These are phyloP conservation scores for Esox lucius DNA, from an alignment of 2,797 vertebrate species.

Conservation along the genomic window DNA sequence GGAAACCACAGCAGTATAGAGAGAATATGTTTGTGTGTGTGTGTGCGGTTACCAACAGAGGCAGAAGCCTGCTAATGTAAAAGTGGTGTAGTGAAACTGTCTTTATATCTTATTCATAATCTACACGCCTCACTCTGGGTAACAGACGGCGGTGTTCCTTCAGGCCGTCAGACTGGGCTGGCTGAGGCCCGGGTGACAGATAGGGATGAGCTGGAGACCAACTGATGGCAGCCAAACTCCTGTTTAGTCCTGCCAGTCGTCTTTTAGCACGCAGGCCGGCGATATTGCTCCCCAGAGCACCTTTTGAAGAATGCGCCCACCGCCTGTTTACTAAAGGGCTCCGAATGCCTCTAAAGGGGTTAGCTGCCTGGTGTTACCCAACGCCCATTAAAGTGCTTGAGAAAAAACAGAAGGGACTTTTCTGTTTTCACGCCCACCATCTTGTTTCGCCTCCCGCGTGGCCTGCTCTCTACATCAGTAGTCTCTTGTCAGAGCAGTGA, in stretches of 20 bases:
- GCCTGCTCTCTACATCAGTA: no score
- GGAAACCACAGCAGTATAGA: slow-evolving; percentile 43
- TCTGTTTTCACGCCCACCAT: no score
- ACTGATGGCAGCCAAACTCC: slow-evolving; percentile 71
- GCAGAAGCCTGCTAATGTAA: slow-evolving; percentile 77
- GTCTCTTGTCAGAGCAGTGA: not conserved
- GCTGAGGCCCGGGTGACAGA: slow-evolving; percentile 45
- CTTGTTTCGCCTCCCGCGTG: no score
- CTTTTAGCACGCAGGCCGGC: slow-evolving; percentile 81
- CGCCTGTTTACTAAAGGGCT: slow-evolving; percentile 75
- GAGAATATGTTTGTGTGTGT: slow-evolving; percentile 7
- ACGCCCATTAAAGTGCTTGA: slow-evolving; percentile 20
- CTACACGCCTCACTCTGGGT: slow-evolving; percentile 73
- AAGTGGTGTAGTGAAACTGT: slow-evolving; percentile 82
- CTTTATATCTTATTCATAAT: slow-evolving; percentile 95
- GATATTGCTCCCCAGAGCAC: slow-evolving; percentile 78
- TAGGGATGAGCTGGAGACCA: slow-evolving; percentile 62
- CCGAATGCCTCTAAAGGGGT: slow-evolving; percentile 79
- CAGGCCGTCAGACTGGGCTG: slow-evolving; percentile 71
- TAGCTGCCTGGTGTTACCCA: slow-evolving; percentile 73
- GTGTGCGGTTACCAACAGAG: slow-evolving; percentile 1
- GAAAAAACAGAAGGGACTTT: no score
- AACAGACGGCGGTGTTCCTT: slow-evolving; percentile 82
- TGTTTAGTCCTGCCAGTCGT: slow-evolving; percentile 81
- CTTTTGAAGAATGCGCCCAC: slow-evolving; percentile 64